phyloP scores from a whole-genome alignment of 1,140 invertebrate species.

The Physella acuta region DNA sequence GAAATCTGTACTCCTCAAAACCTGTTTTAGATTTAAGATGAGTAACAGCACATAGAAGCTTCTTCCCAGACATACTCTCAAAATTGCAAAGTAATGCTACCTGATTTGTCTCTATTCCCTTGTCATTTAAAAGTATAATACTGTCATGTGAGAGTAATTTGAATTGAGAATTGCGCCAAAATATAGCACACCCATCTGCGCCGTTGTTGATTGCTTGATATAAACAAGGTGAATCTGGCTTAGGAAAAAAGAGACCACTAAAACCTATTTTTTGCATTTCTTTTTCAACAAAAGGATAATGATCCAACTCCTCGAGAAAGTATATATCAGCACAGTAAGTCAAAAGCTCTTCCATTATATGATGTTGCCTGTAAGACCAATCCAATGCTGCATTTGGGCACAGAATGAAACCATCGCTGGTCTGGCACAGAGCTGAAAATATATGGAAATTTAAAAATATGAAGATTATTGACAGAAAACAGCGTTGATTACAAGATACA shows the following conservation, averaged over 20 bases:
- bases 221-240: constrained; percentile 78
- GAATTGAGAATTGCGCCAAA: constrained; percentile 70
- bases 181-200: constrained; percentile 80
- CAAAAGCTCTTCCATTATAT: constrained; percentile 75
- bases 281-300: constrained; percentile 71
- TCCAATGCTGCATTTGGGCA: constrained; percentile 73
- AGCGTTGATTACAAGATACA: no score
- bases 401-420: constrained; percentile 74
- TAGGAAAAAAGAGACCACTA: constrained; percentile 73
- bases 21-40: constrained; percentile 76
- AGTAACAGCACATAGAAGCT: constrained; percentile 73
- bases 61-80: constrained; percentile 32
- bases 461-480: no score
- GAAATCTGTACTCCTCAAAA: constrained; percentile 65
- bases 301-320: constrained; percentile 79
- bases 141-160: constrained; percentile 66
- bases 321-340: constrained; percentile 72
- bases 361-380: constrained; percentile 70
- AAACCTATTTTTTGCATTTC: constrained; percentile 70
- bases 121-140: constrained; percentile 72
- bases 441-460: no score
- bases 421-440: constrained; percentile 71
- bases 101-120: constrained; percentile 73
- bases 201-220: constrained; percentile 71
- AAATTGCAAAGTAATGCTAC: constrained; percentile 67